A percentile compares a stretch with the other conserved stretches of the same genome.
phyloP scores from a whole-genome alignment of 1,140 invertebrate species.

The Yoshiicerus persimilis region DNA sequence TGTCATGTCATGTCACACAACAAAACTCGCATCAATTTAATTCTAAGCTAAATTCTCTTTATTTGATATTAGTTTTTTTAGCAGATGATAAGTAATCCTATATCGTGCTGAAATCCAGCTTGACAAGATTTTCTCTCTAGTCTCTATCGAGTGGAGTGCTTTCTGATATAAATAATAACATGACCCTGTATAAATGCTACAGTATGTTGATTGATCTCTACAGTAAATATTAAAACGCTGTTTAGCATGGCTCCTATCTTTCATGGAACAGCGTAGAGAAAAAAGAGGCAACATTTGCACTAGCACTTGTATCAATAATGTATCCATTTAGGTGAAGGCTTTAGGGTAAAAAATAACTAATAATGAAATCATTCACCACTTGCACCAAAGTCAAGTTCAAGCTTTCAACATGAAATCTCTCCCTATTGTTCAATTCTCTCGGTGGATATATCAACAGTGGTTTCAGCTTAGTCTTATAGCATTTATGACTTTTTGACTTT shows the following conservation, averaged over 20 bases:
- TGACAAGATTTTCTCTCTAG: not conserved
- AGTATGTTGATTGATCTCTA: not conserved
- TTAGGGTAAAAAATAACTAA: slow-evolving; percentile 23
- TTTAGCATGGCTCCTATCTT: not conserved
- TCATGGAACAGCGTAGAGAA: not conserved
- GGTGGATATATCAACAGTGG: not conserved
- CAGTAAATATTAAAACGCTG: not conserved
- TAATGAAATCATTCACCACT: slow-evolving; percentile 29
- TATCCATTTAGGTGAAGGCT: slow-evolving; percentile 12
- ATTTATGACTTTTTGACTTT: slow-evolving; percentile 20
- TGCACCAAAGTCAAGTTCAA: slow-evolving; percentile 15
- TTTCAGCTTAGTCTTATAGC: too few relatives aligned
- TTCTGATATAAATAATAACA: not conserved
- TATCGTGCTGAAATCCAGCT: not conserved
- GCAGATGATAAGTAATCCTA: slow-evolving; percentile 16
- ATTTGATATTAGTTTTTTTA: slow-evolving; percentile 24
- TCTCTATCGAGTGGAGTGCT: not conserved
- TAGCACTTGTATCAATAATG: slow-evolving; percentile 24
- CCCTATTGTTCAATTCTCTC: not conserved
- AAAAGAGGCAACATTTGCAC: slow-evolving; percentile 3
- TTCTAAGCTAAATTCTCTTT: not conserved
- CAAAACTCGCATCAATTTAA: not conserved
- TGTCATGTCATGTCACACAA: slow-evolving; percentile 19
- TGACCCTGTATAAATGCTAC: not conserved
- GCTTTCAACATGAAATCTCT: not conserved